phyloP scores from a whole-genome alignment of 2,888 invertebrate species.

The Cryptocephalus moraei region DNA sequence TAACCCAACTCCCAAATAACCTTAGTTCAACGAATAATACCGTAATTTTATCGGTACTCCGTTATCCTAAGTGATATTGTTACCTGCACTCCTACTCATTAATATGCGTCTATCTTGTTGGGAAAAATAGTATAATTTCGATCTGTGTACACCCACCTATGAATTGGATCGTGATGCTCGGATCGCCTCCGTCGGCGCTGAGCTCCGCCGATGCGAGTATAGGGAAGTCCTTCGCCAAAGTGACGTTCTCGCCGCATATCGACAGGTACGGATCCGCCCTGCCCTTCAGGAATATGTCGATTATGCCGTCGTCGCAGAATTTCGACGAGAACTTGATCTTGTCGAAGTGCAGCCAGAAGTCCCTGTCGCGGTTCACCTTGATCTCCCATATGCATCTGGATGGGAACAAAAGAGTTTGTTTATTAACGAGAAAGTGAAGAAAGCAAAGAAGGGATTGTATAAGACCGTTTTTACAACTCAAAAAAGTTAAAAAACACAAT shows the following conservation, averaged over 20 bases:
- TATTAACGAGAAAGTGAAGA: too few species aligned
- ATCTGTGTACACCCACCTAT: conserved; percentile 15
- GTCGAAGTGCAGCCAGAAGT: conserved; percentile 80
- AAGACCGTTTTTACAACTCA: too few species aligned
- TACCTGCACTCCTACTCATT: too few species aligned
- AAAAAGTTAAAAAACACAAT: too few species aligned
- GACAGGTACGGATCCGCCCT: conserved; percentile 65
- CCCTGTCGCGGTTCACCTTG: conserved; percentile 70
- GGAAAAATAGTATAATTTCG: too few species aligned
- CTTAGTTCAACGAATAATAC: too few species aligned
- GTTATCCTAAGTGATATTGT: too few species aligned
- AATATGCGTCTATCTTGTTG: too few species aligned
- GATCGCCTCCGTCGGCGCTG: conserved; percentile 45
- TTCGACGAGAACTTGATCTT: conserved; percentile 77
- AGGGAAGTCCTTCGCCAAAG: conserved; percentile 67
- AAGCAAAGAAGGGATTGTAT: too few species aligned
- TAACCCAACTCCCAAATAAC: too few species aligned
- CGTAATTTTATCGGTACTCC: too few species aligned
- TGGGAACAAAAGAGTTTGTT: background rate
- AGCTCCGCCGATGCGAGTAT: conserved; percentile 71
- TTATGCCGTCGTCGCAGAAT: conserved; percentile 76
- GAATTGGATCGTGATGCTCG: conserved; percentile 49
- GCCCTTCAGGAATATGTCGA: conserved; percentile 57
- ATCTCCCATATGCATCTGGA: conserved; percentile 42
- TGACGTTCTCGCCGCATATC: conserved; percentile 79